Evolutionary conservation across 2,797 vertebrate species (phyloP).

Genomic region (Phyllotis vaccarum): DNA sequence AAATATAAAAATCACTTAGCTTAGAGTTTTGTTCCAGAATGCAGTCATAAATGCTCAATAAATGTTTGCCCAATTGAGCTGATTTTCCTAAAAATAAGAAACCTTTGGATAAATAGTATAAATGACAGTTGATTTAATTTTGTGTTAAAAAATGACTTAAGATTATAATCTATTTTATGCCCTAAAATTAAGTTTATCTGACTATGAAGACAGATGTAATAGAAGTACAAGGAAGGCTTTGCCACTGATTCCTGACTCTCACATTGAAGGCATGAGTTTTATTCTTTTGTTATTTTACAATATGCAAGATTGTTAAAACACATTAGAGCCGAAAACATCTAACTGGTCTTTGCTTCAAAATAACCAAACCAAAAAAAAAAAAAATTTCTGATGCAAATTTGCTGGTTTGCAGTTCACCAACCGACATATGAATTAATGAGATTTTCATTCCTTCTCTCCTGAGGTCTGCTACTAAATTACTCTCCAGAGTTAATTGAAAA

Average conservation of each 20-base stretch:
- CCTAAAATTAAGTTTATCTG: slow-evolving; percentile 25
- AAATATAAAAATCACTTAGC: background rate
- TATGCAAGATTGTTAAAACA: background rate
- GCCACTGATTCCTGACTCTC: background rate
- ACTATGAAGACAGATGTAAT: slow-evolving; percentile 6
- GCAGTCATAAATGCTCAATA: background rate
- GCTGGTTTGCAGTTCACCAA: slow-evolving; percentile 62
- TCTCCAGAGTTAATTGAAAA: slow-evolving; percentile 82
- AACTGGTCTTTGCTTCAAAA: slow-evolving; percentile 24
- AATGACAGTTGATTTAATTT: slow-evolving; percentile 9
- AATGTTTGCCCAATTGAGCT: slow-evolving; percentile 23
- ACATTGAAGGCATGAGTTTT: background rate
- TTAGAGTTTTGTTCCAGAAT: slow-evolving; percentile 30
- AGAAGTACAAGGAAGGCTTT: slow-evolving; percentile 11
- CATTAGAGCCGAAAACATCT: slow-evolving; percentile 2
- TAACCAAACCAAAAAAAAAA: slow-evolving; percentile 56
- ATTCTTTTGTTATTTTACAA: slow-evolving; percentile 44
- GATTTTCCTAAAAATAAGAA: slow-evolving; percentile 61
- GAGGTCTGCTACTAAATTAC: slow-evolving; percentile 79
- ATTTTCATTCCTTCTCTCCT: slow-evolving; percentile 71
- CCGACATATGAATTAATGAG: slow-evolving; percentile 45
- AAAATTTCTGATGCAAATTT: slow-evolving; percentile 77
- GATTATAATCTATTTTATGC: background rate
- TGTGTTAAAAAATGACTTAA: background rate
- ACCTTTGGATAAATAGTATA: background rate